phyloP scores from a whole-genome alignment of 2,113 vertebrate species.

The Irena cyanogastra region DNA sequence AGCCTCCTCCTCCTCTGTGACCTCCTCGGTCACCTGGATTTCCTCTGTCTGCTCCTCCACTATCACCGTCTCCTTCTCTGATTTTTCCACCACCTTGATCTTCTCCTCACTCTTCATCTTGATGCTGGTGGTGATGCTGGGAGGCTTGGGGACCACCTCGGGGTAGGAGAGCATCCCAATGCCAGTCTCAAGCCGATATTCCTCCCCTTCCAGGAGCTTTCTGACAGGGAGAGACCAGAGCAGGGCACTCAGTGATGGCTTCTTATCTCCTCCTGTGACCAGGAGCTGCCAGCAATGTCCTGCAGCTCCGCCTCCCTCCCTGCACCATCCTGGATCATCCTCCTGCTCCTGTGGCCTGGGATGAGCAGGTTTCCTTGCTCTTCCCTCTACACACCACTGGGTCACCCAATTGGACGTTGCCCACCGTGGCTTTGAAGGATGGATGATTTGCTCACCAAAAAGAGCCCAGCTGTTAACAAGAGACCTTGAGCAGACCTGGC shows the following conservation, averaged over 20 bases:
- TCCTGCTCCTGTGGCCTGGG: background rate
- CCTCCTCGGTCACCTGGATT: slow-evolving; percentile 85
- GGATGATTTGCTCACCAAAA: background rate
- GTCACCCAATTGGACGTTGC: rapidly evolving
- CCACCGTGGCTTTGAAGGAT: background rate
- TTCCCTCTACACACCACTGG: background rate
- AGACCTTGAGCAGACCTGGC: background rate
- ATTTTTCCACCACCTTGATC: slow-evolving; percentile 78
- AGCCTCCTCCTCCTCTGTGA: slow-evolving; percentile 79
- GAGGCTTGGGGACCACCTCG: slow-evolving; percentile 72
- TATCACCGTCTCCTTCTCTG: slow-evolving; percentile 86
- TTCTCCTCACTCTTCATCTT: slow-evolving; percentile 86
- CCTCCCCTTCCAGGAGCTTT: slow-evolving; percentile 91
- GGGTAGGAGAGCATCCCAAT: slow-evolving; percentile 79
- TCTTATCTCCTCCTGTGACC: background rate
- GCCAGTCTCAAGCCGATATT: slow-evolving; percentile 82
- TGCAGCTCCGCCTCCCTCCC: background rate
- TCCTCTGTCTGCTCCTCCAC: slow-evolving; percentile 90
- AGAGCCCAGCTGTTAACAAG: background rate
- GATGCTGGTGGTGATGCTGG: slow-evolving; percentile 68
- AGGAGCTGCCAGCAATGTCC: background rate
- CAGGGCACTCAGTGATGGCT: background rate
- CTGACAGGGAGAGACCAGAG: slow-evolving; percentile 65
- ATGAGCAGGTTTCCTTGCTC: background rate
- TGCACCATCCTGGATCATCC: background rate